A percentile compares a stretch with the other conserved stretches of the same genome.
Conservation (phyloP, 2,888 invertebrate genomes). For the Acanthosepion pharaonis region DNA sequence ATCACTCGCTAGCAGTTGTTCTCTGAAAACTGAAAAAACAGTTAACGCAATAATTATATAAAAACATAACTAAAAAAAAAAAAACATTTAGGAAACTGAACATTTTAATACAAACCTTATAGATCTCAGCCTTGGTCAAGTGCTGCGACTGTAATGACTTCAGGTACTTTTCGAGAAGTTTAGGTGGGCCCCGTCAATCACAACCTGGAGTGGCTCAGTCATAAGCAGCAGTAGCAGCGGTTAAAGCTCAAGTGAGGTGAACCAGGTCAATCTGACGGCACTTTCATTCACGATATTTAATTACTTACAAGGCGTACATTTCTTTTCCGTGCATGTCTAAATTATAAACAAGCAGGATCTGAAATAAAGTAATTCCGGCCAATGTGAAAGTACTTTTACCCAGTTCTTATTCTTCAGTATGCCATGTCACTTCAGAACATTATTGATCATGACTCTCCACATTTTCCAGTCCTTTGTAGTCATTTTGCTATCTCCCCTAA, state of each 20-base stretch:
- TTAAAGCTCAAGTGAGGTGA: background rate
- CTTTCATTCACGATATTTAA: background rate
- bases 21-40: too few relatives aligned
- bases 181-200: background rate
- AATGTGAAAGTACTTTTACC: background rate
- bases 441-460: too few relatives aligned
- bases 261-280: background rate
- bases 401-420: too few relatives aligned
- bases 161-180: background rate
- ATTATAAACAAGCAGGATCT: background rate
- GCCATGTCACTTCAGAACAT: too few relatives aligned
- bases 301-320: background rate
- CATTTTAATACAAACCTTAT: background rate
- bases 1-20: too few relatives aligned
- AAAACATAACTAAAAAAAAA: too few relatives aligned
- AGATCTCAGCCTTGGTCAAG: background rate
- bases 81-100: too few relatives aligned
- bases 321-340: background rate
- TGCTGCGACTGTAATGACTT: background rate
- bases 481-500: too few relatives aligned
- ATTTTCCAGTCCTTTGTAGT: too few relatives aligned
- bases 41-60: too few relatives aligned
- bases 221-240: background rate
- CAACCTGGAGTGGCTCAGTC: background rate
- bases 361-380: background rate